Percentiles rank a stretch among this genome's conserved stretches.
phyloP scores from a whole-genome alignment of 2,113 vertebrate genomes.

The Menura novaehollandiae region DNA sequence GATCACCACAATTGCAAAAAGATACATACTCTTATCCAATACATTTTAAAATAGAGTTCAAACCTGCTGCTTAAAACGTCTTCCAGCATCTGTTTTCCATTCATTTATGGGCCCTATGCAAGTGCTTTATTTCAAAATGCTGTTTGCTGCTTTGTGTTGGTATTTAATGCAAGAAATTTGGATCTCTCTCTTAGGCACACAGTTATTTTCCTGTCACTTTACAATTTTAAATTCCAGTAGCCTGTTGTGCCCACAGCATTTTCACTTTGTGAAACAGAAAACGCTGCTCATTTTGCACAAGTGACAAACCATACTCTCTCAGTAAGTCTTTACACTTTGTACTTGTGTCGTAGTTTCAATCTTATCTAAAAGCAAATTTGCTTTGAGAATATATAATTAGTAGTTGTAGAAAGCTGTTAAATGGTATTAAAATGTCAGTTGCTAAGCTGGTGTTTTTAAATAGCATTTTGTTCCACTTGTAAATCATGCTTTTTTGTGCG shows the following conservation, averaged over 20 bases:
- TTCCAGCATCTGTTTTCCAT: not conserved
- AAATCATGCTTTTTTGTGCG: not conserved
- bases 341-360: not conserved
- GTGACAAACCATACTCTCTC: not conserved
- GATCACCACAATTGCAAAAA: not conserved
- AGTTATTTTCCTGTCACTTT: not conserved
- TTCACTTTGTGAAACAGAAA: not conserved
- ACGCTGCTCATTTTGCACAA: not conserved
- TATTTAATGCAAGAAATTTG: not conserved
- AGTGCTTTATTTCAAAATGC: not conserved
- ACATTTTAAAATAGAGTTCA: not conserved
- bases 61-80: not conserved
- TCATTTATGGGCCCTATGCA: not conserved
- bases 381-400: not conserved
- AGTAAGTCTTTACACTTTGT: not conserved
- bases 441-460: not conserved
- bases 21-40: accelerated
- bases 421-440: not conserved
- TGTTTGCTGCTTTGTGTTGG: not conserved
- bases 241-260: not conserved
- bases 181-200: not conserved
- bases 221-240: not conserved
- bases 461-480: not conserved
- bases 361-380: not conserved
- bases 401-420: not conserved